Evolutionary conservation across 2,888 invertebrate genomes (phyloP).

Genomic region (Hedychridium roseum): DNA sequence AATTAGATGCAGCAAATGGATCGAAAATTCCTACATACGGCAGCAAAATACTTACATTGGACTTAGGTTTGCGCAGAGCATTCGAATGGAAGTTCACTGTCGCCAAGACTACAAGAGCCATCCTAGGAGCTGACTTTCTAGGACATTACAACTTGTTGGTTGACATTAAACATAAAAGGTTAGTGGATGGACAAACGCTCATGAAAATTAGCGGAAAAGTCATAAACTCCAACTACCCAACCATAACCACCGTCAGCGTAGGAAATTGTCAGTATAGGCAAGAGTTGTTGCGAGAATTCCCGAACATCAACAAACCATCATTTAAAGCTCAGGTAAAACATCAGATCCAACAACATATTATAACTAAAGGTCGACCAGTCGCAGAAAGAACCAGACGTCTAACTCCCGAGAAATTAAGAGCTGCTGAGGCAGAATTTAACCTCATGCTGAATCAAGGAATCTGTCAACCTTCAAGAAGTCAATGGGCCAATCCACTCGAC

Average conservation of each 20-base stretch:
- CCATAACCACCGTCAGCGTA: neutral
- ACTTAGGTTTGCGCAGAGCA: neutral
- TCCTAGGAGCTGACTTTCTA: conserved; percentile 5
- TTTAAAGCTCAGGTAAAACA: neutral
- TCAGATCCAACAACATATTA: neutral
- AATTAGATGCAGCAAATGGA: neutral
- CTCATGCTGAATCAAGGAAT: conserved; percentile 41
- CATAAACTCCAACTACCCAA: neutral
- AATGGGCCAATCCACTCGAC: conserved; percentile 42
- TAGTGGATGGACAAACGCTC: neutral
- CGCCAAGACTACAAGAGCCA: neutral
- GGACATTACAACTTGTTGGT: conserved; percentile 1
- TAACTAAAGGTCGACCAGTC: conserved; percentile 2
- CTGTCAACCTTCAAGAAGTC: conserved; percentile 36
- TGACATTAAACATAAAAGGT: neutral
- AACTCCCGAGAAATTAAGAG: conserved; percentile 13
- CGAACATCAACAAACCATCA: neutral
- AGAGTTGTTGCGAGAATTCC: neutral
- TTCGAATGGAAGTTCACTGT: conserved; percentile 5
- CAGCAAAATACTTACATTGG: neutral
- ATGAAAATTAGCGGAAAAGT: neutral
- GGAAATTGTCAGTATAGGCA: neutral
- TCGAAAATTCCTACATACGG: neutral
- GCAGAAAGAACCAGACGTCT: conserved; percentile 2
- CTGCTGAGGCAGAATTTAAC: conserved; percentile 44